Base-by-base conservation (phyloP, 2,888 invertebrate species). In the Alloplasta piceator region DNA sequence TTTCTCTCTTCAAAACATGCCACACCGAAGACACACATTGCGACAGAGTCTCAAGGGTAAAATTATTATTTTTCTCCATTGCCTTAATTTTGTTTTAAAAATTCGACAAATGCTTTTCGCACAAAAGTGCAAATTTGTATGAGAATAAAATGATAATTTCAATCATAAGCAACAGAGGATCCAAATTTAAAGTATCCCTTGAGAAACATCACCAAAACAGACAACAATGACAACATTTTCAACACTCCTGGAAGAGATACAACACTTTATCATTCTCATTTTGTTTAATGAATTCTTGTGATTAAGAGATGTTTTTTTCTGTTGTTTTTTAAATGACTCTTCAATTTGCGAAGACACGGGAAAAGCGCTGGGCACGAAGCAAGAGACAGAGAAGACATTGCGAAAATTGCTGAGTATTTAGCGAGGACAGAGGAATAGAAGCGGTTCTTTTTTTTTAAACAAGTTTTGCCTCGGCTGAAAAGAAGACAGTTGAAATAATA, bases 1-100 rank as follows among this genome's bases (percentile, higher is more conserved):
- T 56, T 14, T 79, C 82, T 84, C 77, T 82, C 83, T 83, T 43
- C 63, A 78, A 85, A 67, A 72, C 87, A 87, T 87, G 87, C 87
- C 85, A 87, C 82, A 85, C 82, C 76, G 78, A 78, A 64, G 60
- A 74, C 56, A 71, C 60, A 81, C 58, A 66, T 48, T 48, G 68
- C 64, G 61, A 41, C 58, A 39, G 39, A 41, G 48, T 73, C 61
- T 66, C 80, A 70, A 50, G 50, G 61, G 55, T 4, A 41, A 38
- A 16, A n/a, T n/a, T 4, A 38, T 64, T 70, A 1, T 61, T 39
- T 43, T 38, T 52, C 6, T 52, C 16, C 12, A 7, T 50, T 26
- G n/a, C 1, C 14, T 9, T n/a, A 5, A 12, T 56, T 55, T 36
- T 36, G 10, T 26, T 26, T 26, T 26, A 26, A 26, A 26, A 26